A percentile compares a stretch with the other conserved stretches of the same genome.
Conservation (phyloP, 2,797 vertebrate genomes). For the Anableps anableps region DNA sequence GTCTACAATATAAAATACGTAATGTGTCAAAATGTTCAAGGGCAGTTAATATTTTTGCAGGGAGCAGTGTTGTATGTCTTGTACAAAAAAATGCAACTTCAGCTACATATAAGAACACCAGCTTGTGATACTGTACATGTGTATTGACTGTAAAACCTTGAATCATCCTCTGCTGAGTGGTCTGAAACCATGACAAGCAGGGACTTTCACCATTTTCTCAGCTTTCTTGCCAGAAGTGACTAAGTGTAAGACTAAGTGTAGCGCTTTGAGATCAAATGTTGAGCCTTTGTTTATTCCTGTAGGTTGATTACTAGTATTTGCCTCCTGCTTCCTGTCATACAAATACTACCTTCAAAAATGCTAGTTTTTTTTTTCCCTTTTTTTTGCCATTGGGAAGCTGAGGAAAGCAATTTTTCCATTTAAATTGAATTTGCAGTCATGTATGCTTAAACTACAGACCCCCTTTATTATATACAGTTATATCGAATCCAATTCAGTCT, state of each 20-base stretch:
- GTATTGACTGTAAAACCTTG: conserved; percentile 19
- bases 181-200: conserved; percentile 53
- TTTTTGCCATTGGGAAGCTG: not conserved
- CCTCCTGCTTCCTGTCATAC: conserved; percentile 21
- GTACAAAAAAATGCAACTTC: not conserved
- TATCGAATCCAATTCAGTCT: not conserved
- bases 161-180: conserved; percentile 19
- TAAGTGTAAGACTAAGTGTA: conserved; percentile 43
- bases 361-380: conserved; percentile 17
- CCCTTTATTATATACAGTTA: not conserved
- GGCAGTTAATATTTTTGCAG: not conserved
- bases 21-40: not conserved
- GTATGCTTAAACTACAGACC: no score
- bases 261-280: conserved; percentile 18
- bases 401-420: not conserved
- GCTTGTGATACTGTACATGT: not conserved
- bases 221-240: conserved; percentile 49
- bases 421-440: not conserved
- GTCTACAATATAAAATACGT: not conserved
- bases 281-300: conserved; percentile 52
- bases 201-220: conserved; percentile 54
- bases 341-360: not conserved
- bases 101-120: conserved; percentile 17
- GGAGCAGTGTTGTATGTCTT: not conserved
- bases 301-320: conserved; percentile 10